A percentile compares a stretch with the other conserved stretches of the same genome.
phyloP scores from a whole-genome alignment of 2,888 invertebrate genomes.

The Tetragonula carbonaria region DNA sequence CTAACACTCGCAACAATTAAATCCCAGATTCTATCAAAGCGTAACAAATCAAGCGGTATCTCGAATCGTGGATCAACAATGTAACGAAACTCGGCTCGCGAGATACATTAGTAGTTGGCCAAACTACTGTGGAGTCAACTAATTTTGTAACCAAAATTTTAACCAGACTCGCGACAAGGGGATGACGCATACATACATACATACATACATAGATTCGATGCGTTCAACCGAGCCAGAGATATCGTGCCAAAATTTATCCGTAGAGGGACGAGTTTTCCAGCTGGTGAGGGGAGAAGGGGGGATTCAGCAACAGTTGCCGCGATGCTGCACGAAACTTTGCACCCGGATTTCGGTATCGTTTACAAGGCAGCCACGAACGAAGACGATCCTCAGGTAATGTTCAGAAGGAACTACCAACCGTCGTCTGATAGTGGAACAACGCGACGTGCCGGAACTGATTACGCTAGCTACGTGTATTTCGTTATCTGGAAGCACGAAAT shows the following conservation, averaged over 20 bases:
- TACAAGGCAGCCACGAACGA: conserved; percentile 27
- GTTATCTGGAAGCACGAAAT: not conserved
- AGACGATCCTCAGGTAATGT: conserved; percentile 21
- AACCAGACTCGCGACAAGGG: not conserved
- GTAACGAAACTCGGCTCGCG: conserved; percentile 7
- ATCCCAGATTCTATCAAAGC: not conserved
- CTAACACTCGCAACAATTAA: not conserved
- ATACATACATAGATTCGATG: conserved; percentile 12
- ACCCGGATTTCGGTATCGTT: conserved; percentile 55
- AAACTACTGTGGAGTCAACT: conserved; percentile 10
- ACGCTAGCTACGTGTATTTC: not conserved
- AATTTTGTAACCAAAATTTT: conserved; percentile 14
- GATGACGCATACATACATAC: not conserved
- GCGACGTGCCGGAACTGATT: conserved; percentile 12
- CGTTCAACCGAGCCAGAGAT: conserved; percentile 16
- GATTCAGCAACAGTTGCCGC: conserved; percentile 67
- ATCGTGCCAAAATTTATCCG: conserved; percentile 62
- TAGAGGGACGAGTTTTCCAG: conserved; percentile 38
- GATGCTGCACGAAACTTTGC: conserved; percentile 51
- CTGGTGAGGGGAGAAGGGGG: conserved; percentile 24
- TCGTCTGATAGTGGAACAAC: conserved; percentile 15
- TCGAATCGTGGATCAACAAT: not conserved
- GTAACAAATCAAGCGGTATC: not conserved
- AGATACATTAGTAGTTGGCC: conserved; percentile 26
- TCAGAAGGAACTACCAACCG: conserved; percentile 12